Evolutionary conservation across 2,888 invertebrate species (phyloP).

Genomic region (Ochropacha duplaris): DNA sequence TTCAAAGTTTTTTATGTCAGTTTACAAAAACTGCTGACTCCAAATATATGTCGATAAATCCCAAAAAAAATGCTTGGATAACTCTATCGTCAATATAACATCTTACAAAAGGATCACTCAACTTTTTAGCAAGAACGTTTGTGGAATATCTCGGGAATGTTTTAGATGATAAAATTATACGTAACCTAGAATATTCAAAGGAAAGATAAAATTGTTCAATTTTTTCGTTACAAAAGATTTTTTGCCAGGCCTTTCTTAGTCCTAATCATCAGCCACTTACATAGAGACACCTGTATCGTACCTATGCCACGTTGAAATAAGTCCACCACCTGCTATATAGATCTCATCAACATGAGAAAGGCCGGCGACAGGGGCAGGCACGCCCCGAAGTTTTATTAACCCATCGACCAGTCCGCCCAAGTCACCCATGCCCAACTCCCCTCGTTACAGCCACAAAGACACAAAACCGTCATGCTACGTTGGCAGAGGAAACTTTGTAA

Average conservation of each 20-base stretch:
- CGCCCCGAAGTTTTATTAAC: slow-evolving; percentile 73
- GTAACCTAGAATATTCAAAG: too few relatives aligned
- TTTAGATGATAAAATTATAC: background rate
- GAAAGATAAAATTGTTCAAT: background rate
- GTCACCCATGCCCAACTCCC: slow-evolving; percentile 15
- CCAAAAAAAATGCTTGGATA: background rate
- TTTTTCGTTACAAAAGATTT: background rate
- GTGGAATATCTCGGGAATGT: background rate
- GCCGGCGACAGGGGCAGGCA: slow-evolving; percentile 38
- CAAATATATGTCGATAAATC: background rate
- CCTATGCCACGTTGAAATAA: background rate
- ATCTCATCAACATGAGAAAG: slow-evolving; percentile 73
- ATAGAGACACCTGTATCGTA: background rate
- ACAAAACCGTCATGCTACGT: slow-evolving; percentile 41
- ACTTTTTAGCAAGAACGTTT: background rate
- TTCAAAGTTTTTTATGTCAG: background rate
- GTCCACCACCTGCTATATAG: slow-evolving; percentile 5
- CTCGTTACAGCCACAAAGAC: slow-evolving; percentile 30
- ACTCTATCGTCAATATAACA: background rate
- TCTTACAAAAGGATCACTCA: slow-evolving; percentile 5
- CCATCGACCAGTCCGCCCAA: slow-evolving; percentile 39
- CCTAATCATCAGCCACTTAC: background rate
- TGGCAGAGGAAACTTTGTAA: slow-evolving; percentile 30
- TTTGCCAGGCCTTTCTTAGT: background rate
- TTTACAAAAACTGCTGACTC: background rate